phyloP scores from a whole-genome alignment of 2,113 vertebrate species.

The Macquaria australasica region DNA sequence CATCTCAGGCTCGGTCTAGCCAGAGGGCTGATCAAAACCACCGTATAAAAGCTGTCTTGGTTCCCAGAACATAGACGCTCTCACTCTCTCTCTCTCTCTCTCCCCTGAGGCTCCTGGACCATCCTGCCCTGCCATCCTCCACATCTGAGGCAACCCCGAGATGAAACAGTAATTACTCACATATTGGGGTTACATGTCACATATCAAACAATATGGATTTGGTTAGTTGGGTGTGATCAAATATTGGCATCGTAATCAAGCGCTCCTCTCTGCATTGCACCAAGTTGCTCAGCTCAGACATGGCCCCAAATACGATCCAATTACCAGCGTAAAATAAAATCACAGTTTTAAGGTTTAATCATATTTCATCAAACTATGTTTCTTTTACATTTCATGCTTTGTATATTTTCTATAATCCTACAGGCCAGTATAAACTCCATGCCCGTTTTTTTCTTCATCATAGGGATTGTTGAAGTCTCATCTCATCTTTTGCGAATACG shows the following conservation, averaged over 20 bases:
- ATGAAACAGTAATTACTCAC: slow-evolving; percentile 72
- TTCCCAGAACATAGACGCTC: slow-evolving; percentile 50
- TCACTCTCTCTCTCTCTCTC: slow-evolving; percentile 5
- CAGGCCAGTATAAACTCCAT: not conserved
- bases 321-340: not conserved
- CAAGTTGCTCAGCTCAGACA: slow-evolving; percentile 30
- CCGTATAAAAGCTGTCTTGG: slow-evolving; percentile 58
- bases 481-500: slow-evolving; percentile 39
- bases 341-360: slow-evolving; percentile 40
- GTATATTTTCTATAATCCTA: slow-evolving; percentile 17
- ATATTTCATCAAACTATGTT: slow-evolving; percentile 2
- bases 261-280: slow-evolving; percentile 10
- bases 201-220: slow-evolving; percentile 75
- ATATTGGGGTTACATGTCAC: slow-evolving; percentile 73
- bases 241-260: slow-evolving; percentile 65
- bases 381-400: slow-evolving; percentile 31
- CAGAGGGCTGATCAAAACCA: slow-evolving; percentile 59
- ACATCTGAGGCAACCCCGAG: slow-evolving; percentile 61
- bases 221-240: slow-evolving; percentile 53
- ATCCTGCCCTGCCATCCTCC: slow-evolving; percentile 54
- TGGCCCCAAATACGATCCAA: slow-evolving; percentile 10
- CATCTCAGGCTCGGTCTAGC: slow-evolving; percentile 6
- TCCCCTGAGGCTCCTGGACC: slow-evolving; percentile 46
- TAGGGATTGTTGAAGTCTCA: slow-evolving; percentile 26
- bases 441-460: slow-evolving; percentile 5